Base-by-base conservation (phyloP, 2,113 vertebrate genomes). In the Xiphias gladius region DNA sequence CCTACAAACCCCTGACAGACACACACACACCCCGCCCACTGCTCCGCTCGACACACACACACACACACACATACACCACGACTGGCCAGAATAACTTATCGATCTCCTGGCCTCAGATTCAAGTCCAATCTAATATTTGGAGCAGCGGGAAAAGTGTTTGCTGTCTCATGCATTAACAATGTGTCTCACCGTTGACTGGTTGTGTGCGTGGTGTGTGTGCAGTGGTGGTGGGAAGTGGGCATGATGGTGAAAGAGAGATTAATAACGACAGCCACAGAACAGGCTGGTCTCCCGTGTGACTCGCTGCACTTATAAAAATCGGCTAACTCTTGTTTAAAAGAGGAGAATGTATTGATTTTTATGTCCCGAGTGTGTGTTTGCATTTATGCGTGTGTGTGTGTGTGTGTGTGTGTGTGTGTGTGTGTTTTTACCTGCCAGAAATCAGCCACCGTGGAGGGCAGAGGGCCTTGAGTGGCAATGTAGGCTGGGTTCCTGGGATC, bases 401-500 rank as follows among this genome's bases (percentile, higher is more conserved):
- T 73, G 43, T 32, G 54, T 68, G 48, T 73, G 61, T 62, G n/a
- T 65, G 5, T 72, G n/a, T 73, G 32, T 48, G 46, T 70, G 75
- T 76, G 61, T 73, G 14, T 7, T 17, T 39, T 95, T 94, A 98
- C 98, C 97, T 99, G 98, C 98, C 98, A 99, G 95, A 99, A 99
- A 90, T 99, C 98, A 3, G 97, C 96, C 1, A 98, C 98, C 0
- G 98, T 99, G 65, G 97, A 94, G 5, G 98, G 97, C 71, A 99
- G 95, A 0, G 98, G 97, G 20, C 98, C 98, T 73, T 99, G 98
- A 74, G 97, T 96, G 80, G 97, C 95, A 46, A 99, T 98, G 89
- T 99, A 99, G 0, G 98, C 96, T 0, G 98, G 98, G 59, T 95
- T 99, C 75, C 98, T 94, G 0, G 98, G 98, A 86, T 99, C 98